These are phyloP conservation scores for Gnathonemus longibarbis DNA, from an alignment of 2,113 vertebrate species.

Conservation along the genomic window DNA sequence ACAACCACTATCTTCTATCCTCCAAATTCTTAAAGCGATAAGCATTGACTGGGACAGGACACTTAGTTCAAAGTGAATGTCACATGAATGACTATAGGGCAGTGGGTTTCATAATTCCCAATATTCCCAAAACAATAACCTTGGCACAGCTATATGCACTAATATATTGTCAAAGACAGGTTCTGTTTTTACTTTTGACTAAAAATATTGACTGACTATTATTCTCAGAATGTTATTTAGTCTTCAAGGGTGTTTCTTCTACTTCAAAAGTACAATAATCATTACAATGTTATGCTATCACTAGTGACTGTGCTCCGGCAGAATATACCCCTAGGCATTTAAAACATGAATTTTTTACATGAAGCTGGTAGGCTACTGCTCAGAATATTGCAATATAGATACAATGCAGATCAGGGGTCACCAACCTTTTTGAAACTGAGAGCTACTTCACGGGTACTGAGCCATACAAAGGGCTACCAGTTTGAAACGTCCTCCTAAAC, in stretches of 20 bases:
- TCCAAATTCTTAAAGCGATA: neutral
- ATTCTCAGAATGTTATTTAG: neutral
- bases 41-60: neutral
- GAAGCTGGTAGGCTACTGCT: neutral
- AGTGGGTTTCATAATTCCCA: neutral
- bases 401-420: neutral
- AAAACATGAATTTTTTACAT: neutral
- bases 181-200: neutral
- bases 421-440: no score
- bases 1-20: neutral
- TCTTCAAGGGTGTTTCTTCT: neutral
- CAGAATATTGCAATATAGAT: neutral
- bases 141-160: neutral
- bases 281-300: neutral
- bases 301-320: neutral
- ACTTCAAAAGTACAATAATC: neutral
- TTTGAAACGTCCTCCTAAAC: no score
- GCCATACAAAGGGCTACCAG: no score
- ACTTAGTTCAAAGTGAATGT: neutral
- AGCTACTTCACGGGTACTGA: no score
- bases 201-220: neutral
- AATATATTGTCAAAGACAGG: no score
- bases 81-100: neutral
- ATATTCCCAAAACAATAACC: neutral
- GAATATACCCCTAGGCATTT: neutral